Evolutionary conservation across 2,888 invertebrate species (phyloP), one percentile per base, ranked within the genome.

Genomic region (Trisateles emortualis): DNA sequence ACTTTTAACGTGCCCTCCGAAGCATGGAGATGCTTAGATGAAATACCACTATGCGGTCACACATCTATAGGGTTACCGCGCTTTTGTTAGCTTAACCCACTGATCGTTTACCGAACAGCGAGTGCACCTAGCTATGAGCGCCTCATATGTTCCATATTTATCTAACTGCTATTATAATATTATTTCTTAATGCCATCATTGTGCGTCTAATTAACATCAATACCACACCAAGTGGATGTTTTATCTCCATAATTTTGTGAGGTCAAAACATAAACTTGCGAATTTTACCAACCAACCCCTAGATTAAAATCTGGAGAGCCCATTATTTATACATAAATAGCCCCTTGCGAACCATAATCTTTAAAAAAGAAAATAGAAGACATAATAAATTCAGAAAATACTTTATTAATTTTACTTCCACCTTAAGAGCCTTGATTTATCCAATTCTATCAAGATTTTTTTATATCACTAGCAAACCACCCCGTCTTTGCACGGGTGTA

Each of bases 301-400:
- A 17, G 39, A 39, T 39, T 39, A 39, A 39, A 24, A 22, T 24
- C 22, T 11, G 8, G 13, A 22, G 39, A 39, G 39, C 8, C 13
- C 22, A 39, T 39, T 39, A 39, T 39, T 39, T 39, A 39, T 22
- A 39, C 39, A 22, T 22, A 39, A 39, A 39, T 39, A 39, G 39
- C 11, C 22, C 11, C 39, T 39, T 13, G 22, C 8, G 39, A 6
- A 36, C 17, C 19, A 39, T 24, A 39, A 22, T 39, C 39, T 39
- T 19, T 17, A 19, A 39, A 39, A 39, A 39, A 38, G 36, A 39
- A 39, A 39, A 39, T 39, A 39, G 22, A 1, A 2, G 17, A 39
- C 11, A 39, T 39, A 39, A 39, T 39, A 22, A 22, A 39, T 39
- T 39, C 10, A 24, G 11, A 13, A 22, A 39, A 39, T 39, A 39